Evolutionary conservation across 2,113 vertebrate species (phyloP).

Genomic region (Albula goreensis): DNA sequence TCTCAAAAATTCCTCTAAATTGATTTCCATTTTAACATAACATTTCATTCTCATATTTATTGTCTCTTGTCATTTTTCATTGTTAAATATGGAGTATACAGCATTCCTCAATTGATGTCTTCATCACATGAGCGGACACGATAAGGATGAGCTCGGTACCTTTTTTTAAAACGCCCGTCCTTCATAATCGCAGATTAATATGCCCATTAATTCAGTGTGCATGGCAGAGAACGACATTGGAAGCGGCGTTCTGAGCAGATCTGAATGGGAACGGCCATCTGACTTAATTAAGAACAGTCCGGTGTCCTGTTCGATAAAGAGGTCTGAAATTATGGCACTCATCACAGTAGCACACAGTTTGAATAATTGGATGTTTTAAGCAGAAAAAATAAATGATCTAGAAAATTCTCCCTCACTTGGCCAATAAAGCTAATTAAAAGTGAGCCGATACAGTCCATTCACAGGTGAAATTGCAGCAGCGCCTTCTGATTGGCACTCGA

Average conservation of each 20-base stretch:
- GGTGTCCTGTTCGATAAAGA: slow-evolving; percentile 46
- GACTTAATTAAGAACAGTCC: slow-evolving; percentile 47
- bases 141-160: background rate
- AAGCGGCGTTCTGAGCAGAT: slow-evolving; percentile 35
- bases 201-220: slow-evolving; percentile 13
- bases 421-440: slow-evolving; percentile 59
- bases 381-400: slow-evolving; percentile 47
- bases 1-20: too few relatives aligned
- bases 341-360: slow-evolving; percentile 38
- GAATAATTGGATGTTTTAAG: slow-evolving; percentile 51
- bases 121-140: too few relatives aligned
- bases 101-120: too few relatives aligned
- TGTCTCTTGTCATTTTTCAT: too few relatives aligned
- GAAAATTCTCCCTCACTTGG: slow-evolving; percentile 49
- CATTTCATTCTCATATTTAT: too few relatives aligned
- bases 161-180: background rate
- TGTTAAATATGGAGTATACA: too few relatives aligned
- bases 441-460: slow-evolving; percentile 37
- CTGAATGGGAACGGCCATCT: slow-evolving; percentile 44
- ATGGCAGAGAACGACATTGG: slow-evolving; percentile 36
- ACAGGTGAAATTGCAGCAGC: slow-evolving; percentile 37
- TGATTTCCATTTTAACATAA: too few relatives aligned
- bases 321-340: slow-evolving; percentile 45
- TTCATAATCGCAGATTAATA: slow-evolving; percentile 50
- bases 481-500: slow-evolving; percentile 42